A percentile compares a stretch with the other conserved stretches of the same genome.
These are phyloP conservation scores for Mixornis gularis DNA, from an alignment of 2,113 vertebrate genomes.

Conservation along the genomic window DNA sequence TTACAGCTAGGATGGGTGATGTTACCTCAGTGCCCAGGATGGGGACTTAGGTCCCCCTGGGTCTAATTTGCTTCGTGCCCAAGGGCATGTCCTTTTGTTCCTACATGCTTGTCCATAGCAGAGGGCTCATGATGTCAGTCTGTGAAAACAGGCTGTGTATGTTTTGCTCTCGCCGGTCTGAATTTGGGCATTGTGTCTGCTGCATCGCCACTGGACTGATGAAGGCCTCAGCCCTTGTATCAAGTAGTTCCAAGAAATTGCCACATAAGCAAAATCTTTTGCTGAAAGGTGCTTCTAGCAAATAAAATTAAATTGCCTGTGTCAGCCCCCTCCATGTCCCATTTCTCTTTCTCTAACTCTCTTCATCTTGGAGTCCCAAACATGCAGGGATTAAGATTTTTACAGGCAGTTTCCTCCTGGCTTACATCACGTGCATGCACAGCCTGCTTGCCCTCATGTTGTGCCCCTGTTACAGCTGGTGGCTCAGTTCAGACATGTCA, in stretches of 20 bases:
- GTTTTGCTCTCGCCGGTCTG: neutral
- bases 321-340: neutral
- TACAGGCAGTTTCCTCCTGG: neutral
- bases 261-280: neutral
- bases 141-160: neutral
- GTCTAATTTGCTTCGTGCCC: neutral
- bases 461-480: neutral
- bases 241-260: neutral
- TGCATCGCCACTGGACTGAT: neutral
- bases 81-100: neutral
- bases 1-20: neutral
- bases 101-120: neutral
- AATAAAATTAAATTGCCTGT: neutral
- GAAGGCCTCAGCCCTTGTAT: neutral
- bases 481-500: neutral
- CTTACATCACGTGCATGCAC: neutral
- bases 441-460: neutral
- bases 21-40: neutral
- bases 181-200: rapidly evolving
- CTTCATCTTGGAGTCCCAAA: neutral
- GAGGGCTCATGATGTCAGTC: neutral
- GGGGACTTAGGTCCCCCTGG: neutral
- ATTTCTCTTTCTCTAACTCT: neutral
- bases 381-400: neutral
- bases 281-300: neutral